A percentile compares a stretch with the other conserved stretches of the same genome.
Conservation (phyloP, 1,140 invertebrate species). For the Brachionus calyciflorus region DNA sequence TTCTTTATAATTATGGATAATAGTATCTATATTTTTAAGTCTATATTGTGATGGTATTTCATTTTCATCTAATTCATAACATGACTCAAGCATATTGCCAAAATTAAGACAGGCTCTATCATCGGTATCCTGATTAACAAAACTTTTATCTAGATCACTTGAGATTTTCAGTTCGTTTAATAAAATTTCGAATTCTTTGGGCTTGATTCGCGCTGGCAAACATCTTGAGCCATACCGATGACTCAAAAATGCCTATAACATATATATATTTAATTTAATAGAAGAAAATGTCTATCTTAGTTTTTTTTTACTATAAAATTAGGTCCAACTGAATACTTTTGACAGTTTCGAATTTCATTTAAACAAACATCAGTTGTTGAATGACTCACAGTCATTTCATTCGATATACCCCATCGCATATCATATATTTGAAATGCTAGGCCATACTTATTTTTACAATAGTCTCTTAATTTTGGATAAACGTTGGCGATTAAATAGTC, state of each 20-base stretch:
- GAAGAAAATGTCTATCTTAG: too few species aligned
- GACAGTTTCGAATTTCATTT: constrained; percentile 46
- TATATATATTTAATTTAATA: background rate
- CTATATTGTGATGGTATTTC: constrained; percentile 20
- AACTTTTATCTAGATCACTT: background rate
- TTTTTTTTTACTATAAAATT: constrained; percentile 42
- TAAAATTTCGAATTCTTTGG: background rate
- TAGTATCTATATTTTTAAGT: background rate
- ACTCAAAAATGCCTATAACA: constrained; percentile 32
- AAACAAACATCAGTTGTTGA: constrained; percentile 17
- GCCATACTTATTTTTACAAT: constrained; percentile 52
- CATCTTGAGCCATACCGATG: constrained; percentile 65
- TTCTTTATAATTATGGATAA: background rate
- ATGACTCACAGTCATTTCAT: constrained; percentile 48
- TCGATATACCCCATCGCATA: constrained; percentile 49
- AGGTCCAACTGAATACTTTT: constrained; percentile 45
- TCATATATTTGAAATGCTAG: constrained; percentile 55
- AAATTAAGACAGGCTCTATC: background rate
- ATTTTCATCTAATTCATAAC: background rate
- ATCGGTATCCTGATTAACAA: background rate
- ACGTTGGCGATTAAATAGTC: constrained; percentile 52
- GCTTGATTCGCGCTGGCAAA: constrained; percentile 54
- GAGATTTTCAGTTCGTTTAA: background rate
- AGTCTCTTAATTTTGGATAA: constrained; percentile 53
- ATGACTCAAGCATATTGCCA: background rate